phyloP scores from a whole-genome alignment of 2,113 vertebrate species.

The Salvelinus alpinus region DNA sequence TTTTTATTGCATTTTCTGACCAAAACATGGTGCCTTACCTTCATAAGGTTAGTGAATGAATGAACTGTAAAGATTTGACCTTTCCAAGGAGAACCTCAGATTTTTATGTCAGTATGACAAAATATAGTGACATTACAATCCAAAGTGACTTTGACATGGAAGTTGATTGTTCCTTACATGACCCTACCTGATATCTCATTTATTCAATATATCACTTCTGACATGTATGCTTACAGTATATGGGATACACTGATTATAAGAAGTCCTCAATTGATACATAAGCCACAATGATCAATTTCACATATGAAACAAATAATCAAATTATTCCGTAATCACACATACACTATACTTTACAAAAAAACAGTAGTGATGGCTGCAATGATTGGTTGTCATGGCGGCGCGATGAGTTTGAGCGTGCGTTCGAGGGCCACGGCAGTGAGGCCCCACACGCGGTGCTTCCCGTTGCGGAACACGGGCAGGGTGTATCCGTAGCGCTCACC shows the following conservation, averaged over 20 bases:
- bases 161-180: no score
- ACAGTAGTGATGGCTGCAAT: background rate
- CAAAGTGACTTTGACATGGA: no score
- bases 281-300: background rate
- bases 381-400: constrained; percentile 20
- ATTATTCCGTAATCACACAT: background rate
- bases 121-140: no score
- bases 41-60: background rate
- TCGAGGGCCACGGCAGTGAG: constrained; percentile 83
- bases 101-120: background rate
- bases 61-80: background rate
- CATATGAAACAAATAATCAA: background rate
- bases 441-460: constrained; percentile 88
- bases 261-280: background rate
- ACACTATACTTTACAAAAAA: background rate
- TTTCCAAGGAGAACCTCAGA: background rate
- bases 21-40: background rate
- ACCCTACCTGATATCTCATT: no score
- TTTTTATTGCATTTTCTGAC: background rate
- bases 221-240: no score
- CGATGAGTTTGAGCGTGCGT: constrained; percentile 75
- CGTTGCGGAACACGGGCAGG: constrained; percentile 83
- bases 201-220: no score
- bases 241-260: background rate
- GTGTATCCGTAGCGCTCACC: constrained; percentile 79